Percentiles rank a stretch among this genome's conserved stretches.
Evolutionary conservation across 2,888 invertebrate genomes (phyloP).

Genomic region (Ennomos fuscantarius): DNA sequence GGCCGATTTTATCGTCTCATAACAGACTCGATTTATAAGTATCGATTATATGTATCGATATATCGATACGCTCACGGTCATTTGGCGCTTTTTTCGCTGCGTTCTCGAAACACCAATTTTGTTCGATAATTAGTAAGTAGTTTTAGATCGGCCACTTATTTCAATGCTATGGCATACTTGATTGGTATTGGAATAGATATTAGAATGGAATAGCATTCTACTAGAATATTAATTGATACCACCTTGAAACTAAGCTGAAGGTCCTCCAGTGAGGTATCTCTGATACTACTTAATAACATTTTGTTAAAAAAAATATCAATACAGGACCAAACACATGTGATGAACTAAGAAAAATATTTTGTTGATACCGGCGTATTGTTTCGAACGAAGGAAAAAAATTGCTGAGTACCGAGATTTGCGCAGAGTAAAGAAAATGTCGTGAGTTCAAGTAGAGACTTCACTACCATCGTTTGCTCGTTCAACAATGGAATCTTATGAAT

Average conservation of each 20-base stretch:
- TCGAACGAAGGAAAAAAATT: too few relatives aligned
- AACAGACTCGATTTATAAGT: slow-evolving; percentile 84
- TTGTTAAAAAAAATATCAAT: too few relatives aligned
- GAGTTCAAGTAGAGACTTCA: too few relatives aligned
- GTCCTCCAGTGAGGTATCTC: neutral
- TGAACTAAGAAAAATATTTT: too few relatives aligned
- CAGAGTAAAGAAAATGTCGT: too few relatives aligned
- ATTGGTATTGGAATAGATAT: slow-evolving; percentile 18
- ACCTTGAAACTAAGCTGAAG: slow-evolving; percentile 10
- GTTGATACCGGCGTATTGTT: too few relatives aligned
- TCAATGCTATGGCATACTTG: slow-evolving; percentile 14
- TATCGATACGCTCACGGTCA: slow-evolving; percentile 76
- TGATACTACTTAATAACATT: too few relatives aligned
- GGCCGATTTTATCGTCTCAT: slow-evolving; percentile 83
- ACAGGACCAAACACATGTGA: too few relatives aligned
- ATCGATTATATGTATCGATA: slow-evolving; percentile 83
- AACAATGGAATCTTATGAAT: too few relatives aligned
- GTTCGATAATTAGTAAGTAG: slow-evolving; percentile 60
- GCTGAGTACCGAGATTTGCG: too few relatives aligned
- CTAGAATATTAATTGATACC: slow-evolving; percentile 23
- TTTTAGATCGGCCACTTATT: slow-evolving; percentile 19
- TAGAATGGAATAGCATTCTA: slow-evolving; percentile 26
- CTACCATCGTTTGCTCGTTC: too few relatives aligned
- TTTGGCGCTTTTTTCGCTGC: slow-evolving; percentile 71
- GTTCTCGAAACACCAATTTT: slow-evolving; percentile 60